phyloP scores from a whole-genome alignment of 1,140 invertebrate genomes.

The Drosophila suzukii region DNA sequence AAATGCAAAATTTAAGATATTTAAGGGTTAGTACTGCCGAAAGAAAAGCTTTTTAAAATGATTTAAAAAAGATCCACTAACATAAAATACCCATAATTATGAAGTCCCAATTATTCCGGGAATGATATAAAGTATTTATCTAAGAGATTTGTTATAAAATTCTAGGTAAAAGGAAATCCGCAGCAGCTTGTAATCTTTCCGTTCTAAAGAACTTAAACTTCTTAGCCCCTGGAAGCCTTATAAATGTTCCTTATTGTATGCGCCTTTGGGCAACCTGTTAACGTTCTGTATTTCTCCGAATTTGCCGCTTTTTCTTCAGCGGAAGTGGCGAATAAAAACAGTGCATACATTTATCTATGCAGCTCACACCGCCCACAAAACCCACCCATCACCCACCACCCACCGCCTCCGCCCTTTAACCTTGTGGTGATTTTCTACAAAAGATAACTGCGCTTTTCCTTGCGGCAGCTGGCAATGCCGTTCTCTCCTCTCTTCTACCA shows the following conservation, averaged over 20 bases:
- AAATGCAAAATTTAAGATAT: too few relatives aligned
- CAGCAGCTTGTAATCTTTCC: not conserved
- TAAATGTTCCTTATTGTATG: not conserved
- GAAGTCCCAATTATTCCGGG: too few relatives aligned
- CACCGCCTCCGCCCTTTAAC: slow-evolving; percentile 7
- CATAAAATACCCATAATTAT: too few relatives aligned
- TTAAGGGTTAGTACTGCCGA: too few relatives aligned
- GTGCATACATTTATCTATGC: slow-evolving; percentile 35
- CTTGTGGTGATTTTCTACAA: slow-evolving; percentile 59
- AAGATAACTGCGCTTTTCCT: slow-evolving; percentile 77
- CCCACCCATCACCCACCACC: not conserved
- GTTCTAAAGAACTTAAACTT: too few relatives aligned
- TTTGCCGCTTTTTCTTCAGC: slow-evolving; percentile 13
- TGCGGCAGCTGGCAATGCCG: slow-evolving; percentile 56
- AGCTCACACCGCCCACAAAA: slow-evolving; percentile 2
- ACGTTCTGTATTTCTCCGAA: slow-evolving; percentile 12
- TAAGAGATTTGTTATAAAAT: not conserved
- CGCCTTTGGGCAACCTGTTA: slow-evolving; percentile 54
- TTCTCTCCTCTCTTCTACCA: not conserved
- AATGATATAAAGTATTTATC: too few relatives aligned
- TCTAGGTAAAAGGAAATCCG: not conserved
- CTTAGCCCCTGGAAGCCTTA: not conserved
- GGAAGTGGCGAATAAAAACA: slow-evolving; percentile 35
- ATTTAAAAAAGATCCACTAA: too few relatives aligned
- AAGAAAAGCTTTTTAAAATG: too few relatives aligned